Evolutionary conservation across 1,140 invertebrate species (phyloP).

Genomic region (Notospermus geniculatus): DNA sequence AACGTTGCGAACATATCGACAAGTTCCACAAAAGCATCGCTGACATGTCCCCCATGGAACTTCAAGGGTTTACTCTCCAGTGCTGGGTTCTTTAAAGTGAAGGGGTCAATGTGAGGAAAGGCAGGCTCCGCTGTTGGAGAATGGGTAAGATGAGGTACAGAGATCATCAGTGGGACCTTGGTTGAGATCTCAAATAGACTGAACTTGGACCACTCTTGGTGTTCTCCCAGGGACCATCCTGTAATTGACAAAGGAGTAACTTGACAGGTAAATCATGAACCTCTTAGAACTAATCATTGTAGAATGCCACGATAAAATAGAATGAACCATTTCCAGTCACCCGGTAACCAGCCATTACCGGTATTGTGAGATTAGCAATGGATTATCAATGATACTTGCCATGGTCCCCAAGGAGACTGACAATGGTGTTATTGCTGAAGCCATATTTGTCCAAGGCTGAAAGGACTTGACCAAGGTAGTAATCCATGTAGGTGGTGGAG

Average conservation of each 20-base stretch:
- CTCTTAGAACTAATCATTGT: no score
- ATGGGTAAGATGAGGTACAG: slow-evolving; percentile 60
- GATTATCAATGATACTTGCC: slow-evolving; percentile 60
- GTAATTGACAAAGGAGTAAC: slow-evolving; percentile 35
- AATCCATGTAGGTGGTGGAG: slow-evolving; percentile 75
- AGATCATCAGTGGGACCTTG: slow-evolving; percentile 74
- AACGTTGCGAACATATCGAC: slow-evolving; percentile 84
- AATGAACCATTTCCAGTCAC: no score
- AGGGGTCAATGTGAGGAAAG: no score
- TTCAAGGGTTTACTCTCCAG: background rate
- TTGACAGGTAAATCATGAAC: background rate
- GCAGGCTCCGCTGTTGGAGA: no score
- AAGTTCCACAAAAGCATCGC: slow-evolving; percentile 66
- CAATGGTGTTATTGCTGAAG: slow-evolving; percentile 67
- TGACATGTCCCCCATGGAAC: slow-evolving; percentile 8
- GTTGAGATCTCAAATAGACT: slow-evolving; percentile 82
- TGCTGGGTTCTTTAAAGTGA: no score
- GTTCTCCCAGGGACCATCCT: slow-evolving; percentile 90
- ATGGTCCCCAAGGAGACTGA: slow-evolving; percentile 79
- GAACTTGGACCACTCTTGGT: slow-evolving; percentile 87
- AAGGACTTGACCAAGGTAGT: slow-evolving; percentile 72
- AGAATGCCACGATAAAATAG: no score
- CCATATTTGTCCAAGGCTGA: slow-evolving; percentile 58
- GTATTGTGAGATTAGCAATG: no score
- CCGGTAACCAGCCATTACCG: no score